Evolutionary conservation across 2,888 invertebrate species (phyloP).

Genomic region (Scaptomyza tumidula): DNA sequence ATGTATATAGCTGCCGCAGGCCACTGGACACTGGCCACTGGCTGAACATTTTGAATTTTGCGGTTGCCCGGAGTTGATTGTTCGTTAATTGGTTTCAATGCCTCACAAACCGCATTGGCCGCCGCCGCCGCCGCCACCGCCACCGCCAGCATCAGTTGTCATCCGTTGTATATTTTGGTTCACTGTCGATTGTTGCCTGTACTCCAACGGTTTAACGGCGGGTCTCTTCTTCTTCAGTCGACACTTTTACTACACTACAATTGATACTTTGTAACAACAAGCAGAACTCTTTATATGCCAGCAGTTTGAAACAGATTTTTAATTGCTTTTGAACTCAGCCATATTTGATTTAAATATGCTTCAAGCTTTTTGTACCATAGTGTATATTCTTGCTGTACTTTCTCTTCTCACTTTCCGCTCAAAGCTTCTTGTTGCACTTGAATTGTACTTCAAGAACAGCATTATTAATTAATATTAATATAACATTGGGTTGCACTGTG

Average conservation of each 20-base stretch:
- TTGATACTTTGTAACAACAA: not conserved
- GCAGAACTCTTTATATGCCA: too few species aligned
- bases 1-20: slow-evolving; percentile 7
- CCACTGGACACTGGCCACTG: slow-evolving; percentile 36
- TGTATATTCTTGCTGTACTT: not conserved
- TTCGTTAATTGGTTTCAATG: slow-evolving; percentile 74
- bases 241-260: slow-evolving; percentile 8
- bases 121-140: slow-evolving; percentile 2
- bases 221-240: not conserved
- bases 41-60: slow-evolving; percentile 65
- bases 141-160: slow-evolving; percentile 31
- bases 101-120: slow-evolving; percentile 59
- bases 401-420: not conserved
- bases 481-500: too few species aligned
- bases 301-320: not conserved
- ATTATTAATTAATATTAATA: too few species aligned
- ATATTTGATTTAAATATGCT: not conserved
- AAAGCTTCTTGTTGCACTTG: slow-evolving; percentile 37
- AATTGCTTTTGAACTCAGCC: not conserved
- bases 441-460: slow-evolving; percentile 35
- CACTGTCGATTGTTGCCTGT: not conserved
- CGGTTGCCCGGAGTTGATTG: slow-evolving; percentile 71
- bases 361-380: not conserved
- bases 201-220: slow-evolving; percentile 1
- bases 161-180: slow-evolving; percentile 18